Percentiles rank a stretch among this genome's conserved stretches.
phyloP scores from a whole-genome alignment of 2,888 invertebrate species.

The Scaptomyza polygonia region DNA sequence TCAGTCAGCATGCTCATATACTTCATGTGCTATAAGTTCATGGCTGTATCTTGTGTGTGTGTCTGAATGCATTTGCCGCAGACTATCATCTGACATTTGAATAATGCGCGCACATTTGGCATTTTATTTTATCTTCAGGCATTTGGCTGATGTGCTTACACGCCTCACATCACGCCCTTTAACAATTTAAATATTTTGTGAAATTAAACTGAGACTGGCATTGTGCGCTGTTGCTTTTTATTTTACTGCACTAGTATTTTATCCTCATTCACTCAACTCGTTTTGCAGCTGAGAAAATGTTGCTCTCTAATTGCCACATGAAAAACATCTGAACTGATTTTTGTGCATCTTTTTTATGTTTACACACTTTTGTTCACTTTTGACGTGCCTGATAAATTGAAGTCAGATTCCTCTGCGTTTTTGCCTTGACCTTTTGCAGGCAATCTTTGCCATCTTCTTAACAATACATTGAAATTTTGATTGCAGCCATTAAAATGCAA shows the following conservation, averaged over 20 bases:
- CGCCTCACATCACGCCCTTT: constrained; percentile 18
- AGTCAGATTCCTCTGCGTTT: constrained; percentile 20
- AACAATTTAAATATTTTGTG: constrained; percentile 41
- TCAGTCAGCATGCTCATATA: constrained; percentile 1
- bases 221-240: constrained; percentile 46
- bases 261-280: constrained; percentile 53
- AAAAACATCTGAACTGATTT: constrained; percentile 19
- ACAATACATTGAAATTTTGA: constrained; percentile 76
- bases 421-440: constrained; percentile 49
- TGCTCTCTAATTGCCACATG: constrained; percentile 60
- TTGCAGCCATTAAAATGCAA: constrained; percentile 75
- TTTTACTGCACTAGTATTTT: constrained; percentile 68
- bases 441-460: constrained; percentile 42
- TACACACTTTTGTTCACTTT: constrained; percentile 19
- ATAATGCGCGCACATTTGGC: constrained; percentile 76
- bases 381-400: neutral
- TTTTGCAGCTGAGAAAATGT: constrained; percentile 36
- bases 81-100: constrained; percentile 74
- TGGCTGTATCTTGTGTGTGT: constrained; percentile 6
- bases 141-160: constrained; percentile 66
- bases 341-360: constrained; percentile 3
- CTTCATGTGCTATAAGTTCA: constrained; percentile 7
- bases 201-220: constrained; percentile 69
- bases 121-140: constrained; percentile 78
- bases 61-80: constrained; percentile 5